phyloP scores from a whole-genome alignment of 2,888 invertebrate species.

The Hymenopus coronatus region DNA sequence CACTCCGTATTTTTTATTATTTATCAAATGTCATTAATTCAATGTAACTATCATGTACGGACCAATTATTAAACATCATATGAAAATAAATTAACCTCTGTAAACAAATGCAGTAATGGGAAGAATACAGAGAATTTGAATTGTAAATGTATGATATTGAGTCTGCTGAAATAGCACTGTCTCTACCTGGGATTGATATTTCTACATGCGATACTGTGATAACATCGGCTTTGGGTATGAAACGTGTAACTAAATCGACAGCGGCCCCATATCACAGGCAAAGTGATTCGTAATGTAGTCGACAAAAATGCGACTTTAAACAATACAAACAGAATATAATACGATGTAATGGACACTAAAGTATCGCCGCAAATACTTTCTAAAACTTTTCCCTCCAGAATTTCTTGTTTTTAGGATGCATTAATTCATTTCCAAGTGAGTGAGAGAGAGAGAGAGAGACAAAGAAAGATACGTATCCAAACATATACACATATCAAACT shows the following conservation, averaged over 20 bases:
- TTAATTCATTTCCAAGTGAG: too few relatives aligned
- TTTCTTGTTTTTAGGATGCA: too few relatives aligned
- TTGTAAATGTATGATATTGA: neutral
- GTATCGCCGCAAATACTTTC: too few relatives aligned
- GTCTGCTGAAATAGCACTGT: neutral
- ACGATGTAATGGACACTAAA: too few relatives aligned
- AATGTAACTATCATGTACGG: neutral
- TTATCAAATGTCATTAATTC: neutral
- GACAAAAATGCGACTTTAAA: neutral
- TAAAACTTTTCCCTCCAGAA: too few relatives aligned
- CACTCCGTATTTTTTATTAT: neutral
- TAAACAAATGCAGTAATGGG: neutral
- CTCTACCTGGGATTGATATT: neutral
- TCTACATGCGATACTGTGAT: neutral
- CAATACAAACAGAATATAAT: neutral
- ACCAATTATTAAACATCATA: neutral
- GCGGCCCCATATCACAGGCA: neutral
- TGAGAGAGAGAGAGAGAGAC: too few relatives aligned
- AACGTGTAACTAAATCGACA: neutral
- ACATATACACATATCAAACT: too few relatives aligned
- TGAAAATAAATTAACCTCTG: neutral
- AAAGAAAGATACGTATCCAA: too few relatives aligned
- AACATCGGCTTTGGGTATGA: neutral
- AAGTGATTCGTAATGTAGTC: neutral
- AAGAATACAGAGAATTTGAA: neutral